Percentiles rank a stretch among this genome's conserved stretches.
phyloP scores from a whole-genome alignment of 2,888 invertebrate genomes.

The Lutraria lutraria region DNA sequence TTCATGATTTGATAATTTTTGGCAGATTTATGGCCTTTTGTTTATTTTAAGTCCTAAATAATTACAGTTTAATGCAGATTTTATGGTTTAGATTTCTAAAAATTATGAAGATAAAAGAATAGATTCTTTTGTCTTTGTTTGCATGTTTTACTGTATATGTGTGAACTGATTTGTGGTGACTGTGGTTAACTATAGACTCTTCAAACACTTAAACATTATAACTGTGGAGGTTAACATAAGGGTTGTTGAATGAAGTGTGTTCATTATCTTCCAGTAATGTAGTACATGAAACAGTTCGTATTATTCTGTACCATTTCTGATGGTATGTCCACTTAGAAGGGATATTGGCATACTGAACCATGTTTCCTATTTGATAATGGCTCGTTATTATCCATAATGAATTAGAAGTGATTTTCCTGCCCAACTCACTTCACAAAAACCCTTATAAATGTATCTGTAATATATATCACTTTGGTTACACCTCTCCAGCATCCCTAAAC shows the following conservation, averaged over 20 bases:
- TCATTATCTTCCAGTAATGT: not conserved
- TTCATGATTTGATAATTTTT: no score
- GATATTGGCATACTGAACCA: slow-evolving; percentile 9
- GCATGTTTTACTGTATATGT: no score
- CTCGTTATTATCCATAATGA: not conserved
- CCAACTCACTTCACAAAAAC: not conserved
- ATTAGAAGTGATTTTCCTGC: not conserved
- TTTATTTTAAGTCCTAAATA: no score
- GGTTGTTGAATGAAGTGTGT: not conserved
- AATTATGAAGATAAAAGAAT: no score
- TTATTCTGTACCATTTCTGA: slow-evolving; percentile 8
- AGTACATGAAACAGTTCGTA: not conserved
- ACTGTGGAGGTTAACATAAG: not conserved
- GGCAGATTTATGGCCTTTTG: no score
- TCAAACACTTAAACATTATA: slow-evolving; percentile 12
- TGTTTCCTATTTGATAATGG: not conserved
- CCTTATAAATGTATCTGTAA: not conserved
- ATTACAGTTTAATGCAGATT: no score
- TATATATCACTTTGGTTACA: not conserved
- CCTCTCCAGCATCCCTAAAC: not conserved
- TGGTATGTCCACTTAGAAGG: slow-evolving; percentile 10
- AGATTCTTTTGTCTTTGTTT: no score
- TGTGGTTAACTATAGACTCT: not conserved
- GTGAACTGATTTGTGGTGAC: not conserved
- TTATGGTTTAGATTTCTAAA: no score